A percentile compares a stretch with the other conserved stretches of the same genome.
Conservation (phyloP, 2,113 vertebrate species). For the Pachypanchax playfairii region DNA sequence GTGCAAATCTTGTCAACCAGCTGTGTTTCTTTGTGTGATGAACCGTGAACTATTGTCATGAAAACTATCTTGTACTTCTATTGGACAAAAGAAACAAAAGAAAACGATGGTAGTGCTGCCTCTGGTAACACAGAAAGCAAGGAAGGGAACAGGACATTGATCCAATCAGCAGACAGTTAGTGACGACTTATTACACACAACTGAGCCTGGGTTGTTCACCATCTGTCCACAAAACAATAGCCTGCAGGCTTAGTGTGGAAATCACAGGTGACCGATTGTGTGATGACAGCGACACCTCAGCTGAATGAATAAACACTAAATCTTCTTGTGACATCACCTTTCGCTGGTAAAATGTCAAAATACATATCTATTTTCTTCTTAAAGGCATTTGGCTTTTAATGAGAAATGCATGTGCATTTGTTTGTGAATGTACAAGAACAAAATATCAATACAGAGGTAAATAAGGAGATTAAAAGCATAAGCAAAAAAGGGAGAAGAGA, state of each 20-base stretch:
- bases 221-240: constrained; percentile 54
- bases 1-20: constrained; percentile 6
- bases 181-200: constrained; percentile 73
- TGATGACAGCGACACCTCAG: not conserved
- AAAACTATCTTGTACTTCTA: not conserved
- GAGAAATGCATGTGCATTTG: constrained; percentile 1
- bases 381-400: constrained; percentile 15
- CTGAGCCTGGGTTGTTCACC: constrained; percentile 54
- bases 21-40: not conserved
- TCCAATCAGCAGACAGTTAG: constrained; percentile 75
- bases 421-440: not conserved
- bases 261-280: constrained; percentile 14
- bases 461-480: constrained; percentile 19
- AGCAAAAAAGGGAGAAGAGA: not conserved
- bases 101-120: no score
- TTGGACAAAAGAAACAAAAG: constrained; percentile 19
- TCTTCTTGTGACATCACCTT: not conserved
- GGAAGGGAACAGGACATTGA: constrained; percentile 61
- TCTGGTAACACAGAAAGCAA: constrained; percentile 30
- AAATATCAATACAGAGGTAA: constrained; percentile 8
- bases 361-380: not conserved
- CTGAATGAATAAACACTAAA: not conserved
- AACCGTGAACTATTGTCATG: no score
- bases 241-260: constrained; percentile 15
- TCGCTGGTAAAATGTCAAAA: constrained; percentile 5